phyloP scores from a whole-genome alignment of 2,113 vertebrate genomes.

The Anarhynchus alexandrinus region DNA sequence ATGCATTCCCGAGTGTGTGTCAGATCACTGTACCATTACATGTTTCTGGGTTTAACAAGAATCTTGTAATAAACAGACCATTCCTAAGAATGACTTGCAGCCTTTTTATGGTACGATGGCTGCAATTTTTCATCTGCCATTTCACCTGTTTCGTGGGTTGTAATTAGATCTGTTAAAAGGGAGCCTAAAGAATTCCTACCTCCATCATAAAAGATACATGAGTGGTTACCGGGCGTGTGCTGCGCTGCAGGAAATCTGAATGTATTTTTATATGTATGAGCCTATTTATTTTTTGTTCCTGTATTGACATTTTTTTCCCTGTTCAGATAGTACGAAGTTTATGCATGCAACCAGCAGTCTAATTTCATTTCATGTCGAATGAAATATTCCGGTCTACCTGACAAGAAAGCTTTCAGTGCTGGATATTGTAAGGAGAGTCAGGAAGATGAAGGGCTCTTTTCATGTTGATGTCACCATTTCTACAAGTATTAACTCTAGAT shows the following conservation, averaged over 20 bases:
- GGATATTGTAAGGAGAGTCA: background rate
- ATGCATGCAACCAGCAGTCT: background rate
- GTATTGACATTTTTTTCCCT: fast-evolving
- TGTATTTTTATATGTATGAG: background rate
- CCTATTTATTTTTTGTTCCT: background rate
- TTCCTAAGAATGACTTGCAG: background rate
- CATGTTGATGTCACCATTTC: background rate
- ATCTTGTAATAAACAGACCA: background rate
- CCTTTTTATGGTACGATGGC: fast-evolving
- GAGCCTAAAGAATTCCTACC: background rate
- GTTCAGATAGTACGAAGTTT: background rate
- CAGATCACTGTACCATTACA: background rate
- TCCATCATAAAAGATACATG: fast-evolving
- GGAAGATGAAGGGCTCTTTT: constrained; percentile 4
- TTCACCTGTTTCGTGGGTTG: background rate
- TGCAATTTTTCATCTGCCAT: background rate
- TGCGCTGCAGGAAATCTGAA: background rate
- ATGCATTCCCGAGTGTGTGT: fast-evolving
- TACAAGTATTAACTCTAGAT: background rate
- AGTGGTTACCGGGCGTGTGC: background rate
- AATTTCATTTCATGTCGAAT: background rate
- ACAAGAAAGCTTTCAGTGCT: background rate
- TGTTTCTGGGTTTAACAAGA: background rate
- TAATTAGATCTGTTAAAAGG: background rate
- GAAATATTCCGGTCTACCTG: background rate